Evolutionary conservation across 1,140 invertebrate genomes (phyloP).

Genomic region (Drosophila setifemur): DNA sequence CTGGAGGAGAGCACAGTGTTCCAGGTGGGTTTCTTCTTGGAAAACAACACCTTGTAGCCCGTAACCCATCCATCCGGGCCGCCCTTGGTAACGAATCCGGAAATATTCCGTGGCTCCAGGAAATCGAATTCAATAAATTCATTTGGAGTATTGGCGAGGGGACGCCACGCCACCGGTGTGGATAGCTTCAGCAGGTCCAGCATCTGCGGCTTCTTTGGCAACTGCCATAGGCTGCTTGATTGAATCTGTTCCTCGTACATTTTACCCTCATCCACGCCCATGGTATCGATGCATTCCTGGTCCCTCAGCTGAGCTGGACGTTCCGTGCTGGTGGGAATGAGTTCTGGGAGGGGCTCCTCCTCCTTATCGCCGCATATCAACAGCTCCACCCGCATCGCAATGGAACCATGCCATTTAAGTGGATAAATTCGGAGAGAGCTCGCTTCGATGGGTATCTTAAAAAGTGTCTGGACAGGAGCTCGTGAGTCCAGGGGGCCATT

Average conservation of each 20-base stretch:
- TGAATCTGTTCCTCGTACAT: slow-evolving; percentile 85
- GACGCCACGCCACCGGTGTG: slow-evolving; percentile 84
- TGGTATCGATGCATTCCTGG: slow-evolving; percentile 84
- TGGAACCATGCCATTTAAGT: slow-evolving; percentile 89
- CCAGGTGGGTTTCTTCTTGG: slow-evolving; percentile 88
- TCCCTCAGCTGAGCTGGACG: slow-evolving; percentile 27
- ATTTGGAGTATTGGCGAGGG: slow-evolving; percentile 85
- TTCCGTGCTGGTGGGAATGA: slow-evolving; percentile 46
- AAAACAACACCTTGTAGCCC: slow-evolving; percentile 88
- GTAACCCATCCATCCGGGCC: slow-evolving; percentile 88
- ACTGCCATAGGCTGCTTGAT: slow-evolving; percentile 68
- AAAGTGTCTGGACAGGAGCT: slow-evolving; percentile 86
- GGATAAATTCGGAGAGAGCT: slow-evolving; percentile 88
- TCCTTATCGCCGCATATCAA: slow-evolving; percentile 86
- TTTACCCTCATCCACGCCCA: slow-evolving; percentile 86
- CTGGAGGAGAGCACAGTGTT: slow-evolving; percentile 86
- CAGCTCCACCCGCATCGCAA: slow-evolving; percentile 89
- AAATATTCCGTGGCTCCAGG: slow-evolving; percentile 87
- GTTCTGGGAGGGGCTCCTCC: not conserved
- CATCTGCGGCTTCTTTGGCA: slow-evolving; percentile 50
- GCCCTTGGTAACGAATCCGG: slow-evolving; percentile 90
- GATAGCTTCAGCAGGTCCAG: slow-evolving; percentile 83
- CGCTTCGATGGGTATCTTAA: slow-evolving; percentile 88
- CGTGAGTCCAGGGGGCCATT: slow-evolving; percentile 87
- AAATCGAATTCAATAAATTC: slow-evolving; percentile 90